A percentile compares a stretch with the other conserved stretches of the same genome.
These are phyloP conservation scores for Australoheros facetus DNA, from an alignment of 2,797 vertebrate genomes.

Conservation along the genomic window DNA sequence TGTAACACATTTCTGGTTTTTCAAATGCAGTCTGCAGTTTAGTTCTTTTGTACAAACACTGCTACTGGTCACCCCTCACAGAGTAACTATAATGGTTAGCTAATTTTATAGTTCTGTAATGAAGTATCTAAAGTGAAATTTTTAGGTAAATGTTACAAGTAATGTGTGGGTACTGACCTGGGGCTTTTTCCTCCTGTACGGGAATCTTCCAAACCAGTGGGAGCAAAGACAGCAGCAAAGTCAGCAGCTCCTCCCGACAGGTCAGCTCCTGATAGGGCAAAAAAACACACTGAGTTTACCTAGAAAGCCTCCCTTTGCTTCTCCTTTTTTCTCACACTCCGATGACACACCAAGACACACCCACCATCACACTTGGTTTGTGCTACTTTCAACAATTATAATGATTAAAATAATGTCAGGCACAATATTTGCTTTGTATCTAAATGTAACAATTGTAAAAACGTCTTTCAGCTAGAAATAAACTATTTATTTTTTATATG, in stretches of 20 bases:
- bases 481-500: not conserved
- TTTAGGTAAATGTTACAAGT: not conserved
- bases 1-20: too few species aligned
- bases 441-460: not conserved
- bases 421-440: not conserved
- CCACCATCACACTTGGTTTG: slow-evolving; percentile 19
- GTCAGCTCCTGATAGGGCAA: slow-evolving; percentile 87
- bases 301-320: slow-evolving; percentile 19
- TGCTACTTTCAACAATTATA: not conserved
- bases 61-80: not conserved
- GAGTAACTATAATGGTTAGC: not conserved
- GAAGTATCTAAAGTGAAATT: slow-evolving; percentile 11
- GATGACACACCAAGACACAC: slow-evolving; percentile 52
- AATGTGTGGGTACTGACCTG: slow-evolving; percentile 78
- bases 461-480: not conserved
- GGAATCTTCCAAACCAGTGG: slow-evolving; percentile 98
- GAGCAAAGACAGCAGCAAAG: slow-evolving; percentile 92
- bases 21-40: not conserved
- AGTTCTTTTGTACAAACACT: not conserved
- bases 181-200: slow-evolving; percentile 91
- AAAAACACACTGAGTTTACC: slow-evolving; percentile 49
- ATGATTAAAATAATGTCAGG: not conserved
- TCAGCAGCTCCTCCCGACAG: slow-evolving; percentile 96
- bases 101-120: not conserved
- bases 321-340: slow-evolving; percentile 41